Conservation (phyloP, 2,888 invertebrate species). For the Rotaria sp. region DNA sequence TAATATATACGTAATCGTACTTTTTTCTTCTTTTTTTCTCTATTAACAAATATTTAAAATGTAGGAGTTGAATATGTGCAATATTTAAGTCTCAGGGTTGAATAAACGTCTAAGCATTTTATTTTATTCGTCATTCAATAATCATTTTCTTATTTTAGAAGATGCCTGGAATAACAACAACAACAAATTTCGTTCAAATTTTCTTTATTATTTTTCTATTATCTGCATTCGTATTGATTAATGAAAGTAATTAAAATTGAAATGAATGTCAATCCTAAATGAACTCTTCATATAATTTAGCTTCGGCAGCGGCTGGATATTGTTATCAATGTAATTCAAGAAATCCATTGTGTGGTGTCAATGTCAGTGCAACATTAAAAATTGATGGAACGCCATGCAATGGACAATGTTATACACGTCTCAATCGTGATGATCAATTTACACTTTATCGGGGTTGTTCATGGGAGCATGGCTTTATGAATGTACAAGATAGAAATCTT, state of each 20-base stretch:
- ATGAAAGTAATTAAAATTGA: not conserved
- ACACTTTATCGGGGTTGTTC: constrained; percentile 12
- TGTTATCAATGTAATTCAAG: constrained; percentile 26
- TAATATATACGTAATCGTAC: not conserved
- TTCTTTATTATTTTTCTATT: not conserved
- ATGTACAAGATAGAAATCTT: not conserved
- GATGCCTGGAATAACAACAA: not conserved
- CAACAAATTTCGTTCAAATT: not conserved
- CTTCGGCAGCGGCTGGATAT: not conserved
- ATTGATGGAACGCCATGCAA: constrained; percentile 24
- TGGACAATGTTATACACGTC: constrained; percentile 23
- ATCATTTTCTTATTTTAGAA: not conserved
- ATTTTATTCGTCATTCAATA: not conserved
- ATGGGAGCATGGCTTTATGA: constrained; percentile 25
- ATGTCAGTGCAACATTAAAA: not conserved
- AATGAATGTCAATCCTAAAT: not conserved
- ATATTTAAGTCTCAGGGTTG: constrained; percentile 22
- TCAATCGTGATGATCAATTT: constrained; percentile 6
- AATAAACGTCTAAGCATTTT: not conserved
- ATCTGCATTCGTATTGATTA: not conserved
- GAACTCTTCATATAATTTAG: not conserved
- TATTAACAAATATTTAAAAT: not conserved
- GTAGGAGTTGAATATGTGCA: not conserved
- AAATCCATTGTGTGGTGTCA: not conserved
- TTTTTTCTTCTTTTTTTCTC: not conserved